phyloP scores from a whole-genome alignment of 2,113 vertebrate genomes.

The Chauna torquata region DNA sequence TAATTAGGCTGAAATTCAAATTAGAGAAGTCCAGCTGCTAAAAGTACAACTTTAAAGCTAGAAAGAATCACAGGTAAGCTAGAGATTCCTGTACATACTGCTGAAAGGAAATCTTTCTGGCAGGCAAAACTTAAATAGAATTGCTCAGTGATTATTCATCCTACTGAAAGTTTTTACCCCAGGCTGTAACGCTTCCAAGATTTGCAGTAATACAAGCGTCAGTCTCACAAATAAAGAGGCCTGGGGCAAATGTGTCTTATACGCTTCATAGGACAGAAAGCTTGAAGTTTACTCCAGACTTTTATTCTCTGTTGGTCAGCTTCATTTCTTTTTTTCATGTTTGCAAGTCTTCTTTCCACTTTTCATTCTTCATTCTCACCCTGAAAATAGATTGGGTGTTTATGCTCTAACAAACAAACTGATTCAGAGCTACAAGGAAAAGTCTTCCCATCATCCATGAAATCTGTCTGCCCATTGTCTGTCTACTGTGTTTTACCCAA shows the following conservation, averaged over 20 bases:
- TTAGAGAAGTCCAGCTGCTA: constrained; percentile 7
- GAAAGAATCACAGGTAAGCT: background rate
- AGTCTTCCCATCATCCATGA: background rate
- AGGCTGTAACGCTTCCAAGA: background rate
- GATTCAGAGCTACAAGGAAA: background rate
- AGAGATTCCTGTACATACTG: background rate
- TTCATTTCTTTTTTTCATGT: background rate
- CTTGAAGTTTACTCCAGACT: background rate
- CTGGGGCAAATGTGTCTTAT: background rate
- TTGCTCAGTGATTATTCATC: constrained; percentile 1
- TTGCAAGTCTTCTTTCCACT: background rate
- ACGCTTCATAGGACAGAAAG: background rate
- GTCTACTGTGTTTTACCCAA: background rate
- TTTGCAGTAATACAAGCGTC: background rate
- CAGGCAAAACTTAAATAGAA: background rate
- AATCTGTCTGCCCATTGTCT: background rate
- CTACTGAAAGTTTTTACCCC: background rate
- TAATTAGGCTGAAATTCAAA: constrained; percentile 53
- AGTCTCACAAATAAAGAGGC: background rate
- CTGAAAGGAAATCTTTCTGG: background rate
- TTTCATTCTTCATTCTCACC: background rate
- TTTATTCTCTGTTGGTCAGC: background rate
- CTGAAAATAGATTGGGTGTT: background rate
- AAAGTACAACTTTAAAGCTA: background rate
- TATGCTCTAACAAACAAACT: background rate